Evolutionary conservation across 2,888 invertebrate genomes (phyloP).

Genomic region (Drosophila barbarae): DNA sequence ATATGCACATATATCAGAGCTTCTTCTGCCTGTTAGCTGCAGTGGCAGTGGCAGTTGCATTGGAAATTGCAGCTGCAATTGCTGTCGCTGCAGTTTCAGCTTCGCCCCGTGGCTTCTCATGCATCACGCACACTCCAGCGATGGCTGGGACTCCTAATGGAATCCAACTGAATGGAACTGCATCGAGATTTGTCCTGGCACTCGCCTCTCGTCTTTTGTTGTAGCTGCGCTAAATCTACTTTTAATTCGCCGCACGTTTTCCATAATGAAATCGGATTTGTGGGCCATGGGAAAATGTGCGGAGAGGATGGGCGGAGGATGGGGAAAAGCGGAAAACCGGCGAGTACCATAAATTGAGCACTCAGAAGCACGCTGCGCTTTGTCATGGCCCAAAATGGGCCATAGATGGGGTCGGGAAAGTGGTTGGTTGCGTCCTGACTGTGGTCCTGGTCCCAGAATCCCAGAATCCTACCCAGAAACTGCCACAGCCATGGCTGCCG

Average conservation of each 20-base stretch:
- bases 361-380: constrained; percentile 34
- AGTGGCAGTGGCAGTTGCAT: constrained; percentile 1
- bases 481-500: constrained; percentile 12
- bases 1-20: constrained; percentile 23
- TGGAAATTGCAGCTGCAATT: constrained; percentile 2
- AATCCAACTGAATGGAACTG: constrained; percentile 34
- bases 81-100: constrained; percentile 23
- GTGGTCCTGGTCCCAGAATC: constrained; percentile 9
- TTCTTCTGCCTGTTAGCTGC: constrained; percentile 1
- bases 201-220: constrained; percentile 28
- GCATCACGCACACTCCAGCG: constrained; percentile 29
- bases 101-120: constrained; percentile 7
- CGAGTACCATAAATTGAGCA: constrained; percentile 42
- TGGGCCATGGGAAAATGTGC: constrained; percentile 32
- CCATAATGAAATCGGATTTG: constrained; percentile 71
- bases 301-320: neutral
- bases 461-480: neutral
- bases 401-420: constrained; percentile 11
- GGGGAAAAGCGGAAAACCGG: neutral
- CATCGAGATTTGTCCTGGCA: constrained; percentile 39
- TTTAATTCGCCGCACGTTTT: constrained; percentile 68
- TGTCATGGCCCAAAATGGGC: constrained; percentile 33
- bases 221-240: constrained; percentile 57
- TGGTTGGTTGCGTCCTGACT: constrained; percentile 1
- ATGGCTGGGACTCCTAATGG: constrained; percentile 49